A percentile compares a stretch with the other conserved stretches of the same genome.
Conservation (phyloP, 1,140 invertebrate genomes). For the Acyrthosiphon pisum region DNA sequence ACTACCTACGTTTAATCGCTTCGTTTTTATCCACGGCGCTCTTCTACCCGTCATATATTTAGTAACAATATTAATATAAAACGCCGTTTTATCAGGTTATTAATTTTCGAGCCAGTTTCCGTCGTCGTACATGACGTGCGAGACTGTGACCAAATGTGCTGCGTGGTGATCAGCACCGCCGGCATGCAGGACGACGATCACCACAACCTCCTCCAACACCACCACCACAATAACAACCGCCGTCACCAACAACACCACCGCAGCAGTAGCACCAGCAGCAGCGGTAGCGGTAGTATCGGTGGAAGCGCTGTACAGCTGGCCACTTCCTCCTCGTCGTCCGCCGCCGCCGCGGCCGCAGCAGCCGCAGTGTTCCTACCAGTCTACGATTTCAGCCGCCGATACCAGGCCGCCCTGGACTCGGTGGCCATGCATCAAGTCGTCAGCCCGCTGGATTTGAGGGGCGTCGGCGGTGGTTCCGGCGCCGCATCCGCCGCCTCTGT, state of each 20-base stretch:
- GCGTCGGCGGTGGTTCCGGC: constrained; percentile 22
- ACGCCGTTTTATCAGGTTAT: not conserved
- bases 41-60: too few species aligned
- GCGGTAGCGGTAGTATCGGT: not conserved
- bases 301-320: not conserved
- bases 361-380: constrained; percentile 40
- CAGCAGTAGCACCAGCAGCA: not conserved
- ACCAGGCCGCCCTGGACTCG: constrained; percentile 21
- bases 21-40: too few species aligned
- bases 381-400: constrained; percentile 44
- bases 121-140: not conserved
- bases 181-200: constrained; percentile 42
- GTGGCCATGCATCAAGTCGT: constrained; percentile 50
- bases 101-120: not conserved
- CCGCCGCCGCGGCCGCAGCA: not conserved
- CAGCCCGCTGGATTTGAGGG: constrained; percentile 60
- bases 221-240: not conserved
- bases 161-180: constrained; percentile 53
- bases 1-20: too few species aligned
- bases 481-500: constrained; percentile 22
- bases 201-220: too few species aligned
- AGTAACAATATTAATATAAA: not conserved
- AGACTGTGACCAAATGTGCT: constrained; percentile 47
- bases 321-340: not conserved
- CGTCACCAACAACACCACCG: not conserved